These are phyloP conservation scores for Parotocinclus haroldoi DNA, from an alignment of 2,797 vertebrate genomes.

Conservation along the genomic window DNA sequence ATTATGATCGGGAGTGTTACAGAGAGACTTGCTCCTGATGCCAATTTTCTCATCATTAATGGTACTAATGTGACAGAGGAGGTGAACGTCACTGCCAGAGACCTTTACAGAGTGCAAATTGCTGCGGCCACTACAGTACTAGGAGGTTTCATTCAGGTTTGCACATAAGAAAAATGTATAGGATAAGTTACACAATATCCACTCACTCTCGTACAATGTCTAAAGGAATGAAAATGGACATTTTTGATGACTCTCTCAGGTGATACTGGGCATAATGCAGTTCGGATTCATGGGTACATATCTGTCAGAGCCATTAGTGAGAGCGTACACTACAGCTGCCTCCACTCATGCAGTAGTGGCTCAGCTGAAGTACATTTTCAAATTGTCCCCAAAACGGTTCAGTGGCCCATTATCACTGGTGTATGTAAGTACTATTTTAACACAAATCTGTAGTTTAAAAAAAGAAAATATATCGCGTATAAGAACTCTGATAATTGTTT, in stretches of 20 bases:
- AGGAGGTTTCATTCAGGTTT: slow-evolving; percentile 89
- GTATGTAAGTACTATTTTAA: slow-evolving; percentile 70
- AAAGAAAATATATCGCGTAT: not conserved
- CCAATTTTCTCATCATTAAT: slow-evolving; percentile 65
- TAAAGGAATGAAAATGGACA: not conserved
- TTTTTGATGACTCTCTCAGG: slow-evolving; percentile 61
- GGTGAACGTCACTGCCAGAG: slow-evolving; percentile 64
- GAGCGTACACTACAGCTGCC: slow-evolving; percentile 89
- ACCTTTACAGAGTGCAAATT: slow-evolving; percentile 77
- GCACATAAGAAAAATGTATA: no score
- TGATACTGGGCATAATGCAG: slow-evolving; percentile 83
- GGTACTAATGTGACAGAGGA: slow-evolving; percentile 68
- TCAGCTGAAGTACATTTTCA: slow-evolving; percentile 88
- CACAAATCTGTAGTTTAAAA: not conserved
- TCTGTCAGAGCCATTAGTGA: slow-evolving; percentile 89
- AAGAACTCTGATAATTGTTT: not conserved
- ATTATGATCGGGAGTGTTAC: slow-evolving; percentile 95
- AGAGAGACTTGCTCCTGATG: slow-evolving; percentile 78
- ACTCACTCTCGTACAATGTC: no score
- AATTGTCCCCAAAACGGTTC: slow-evolving; percentile 66
- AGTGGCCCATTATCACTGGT: slow-evolving; percentile 75
- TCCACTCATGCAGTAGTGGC: slow-evolving; percentile 84
- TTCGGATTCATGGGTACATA: slow-evolving; percentile 96
- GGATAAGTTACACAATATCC: no score
- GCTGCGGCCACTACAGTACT: slow-evolving; percentile 85